phyloP scores from a whole-genome alignment of 2,113 vertebrate genomes.

The Ptilorrhoa leucosticta region DNA sequence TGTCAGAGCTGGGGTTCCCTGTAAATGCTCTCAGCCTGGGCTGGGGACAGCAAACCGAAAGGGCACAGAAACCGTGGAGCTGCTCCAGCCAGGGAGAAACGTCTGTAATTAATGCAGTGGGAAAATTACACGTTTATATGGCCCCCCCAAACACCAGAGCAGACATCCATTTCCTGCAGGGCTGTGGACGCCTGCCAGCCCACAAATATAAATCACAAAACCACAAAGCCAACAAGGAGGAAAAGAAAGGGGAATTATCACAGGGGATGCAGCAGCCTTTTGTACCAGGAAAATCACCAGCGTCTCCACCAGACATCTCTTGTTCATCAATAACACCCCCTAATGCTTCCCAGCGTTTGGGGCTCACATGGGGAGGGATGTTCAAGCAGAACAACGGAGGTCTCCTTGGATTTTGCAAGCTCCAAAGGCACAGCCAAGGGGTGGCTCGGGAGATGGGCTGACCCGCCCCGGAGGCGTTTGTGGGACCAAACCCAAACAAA shows the following conservation, averaged over 20 bases:
- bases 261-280: neutral
- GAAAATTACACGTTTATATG: neutral
- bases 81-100: neutral
- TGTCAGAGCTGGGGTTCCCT: neutral
- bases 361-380: neutral
- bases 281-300: constrained; percentile 19
- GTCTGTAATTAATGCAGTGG: constrained; percentile 4
- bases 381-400: neutral
- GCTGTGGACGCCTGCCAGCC: neutral
- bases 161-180: constrained; percentile 43
- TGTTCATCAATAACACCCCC: constrained; percentile 10
- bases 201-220: constrained; percentile 11
- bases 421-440: neutral
- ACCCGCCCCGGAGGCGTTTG: neutral
- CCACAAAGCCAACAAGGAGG: neutral
- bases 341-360: neutral
- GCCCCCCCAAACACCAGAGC: neutral
- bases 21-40: neutral
- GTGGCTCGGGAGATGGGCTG: neutral
- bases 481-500: neutral
- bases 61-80: neutral
- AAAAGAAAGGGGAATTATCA: constrained; percentile 22
- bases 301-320: neutral
- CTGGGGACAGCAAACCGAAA: neutral
- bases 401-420: neutral